Percentiles rank a stretch among this genome's conserved stretches.
phyloP scores from a whole-genome alignment of 2,888 invertebrate genomes.

The Leptopterna dolabrata region DNA sequence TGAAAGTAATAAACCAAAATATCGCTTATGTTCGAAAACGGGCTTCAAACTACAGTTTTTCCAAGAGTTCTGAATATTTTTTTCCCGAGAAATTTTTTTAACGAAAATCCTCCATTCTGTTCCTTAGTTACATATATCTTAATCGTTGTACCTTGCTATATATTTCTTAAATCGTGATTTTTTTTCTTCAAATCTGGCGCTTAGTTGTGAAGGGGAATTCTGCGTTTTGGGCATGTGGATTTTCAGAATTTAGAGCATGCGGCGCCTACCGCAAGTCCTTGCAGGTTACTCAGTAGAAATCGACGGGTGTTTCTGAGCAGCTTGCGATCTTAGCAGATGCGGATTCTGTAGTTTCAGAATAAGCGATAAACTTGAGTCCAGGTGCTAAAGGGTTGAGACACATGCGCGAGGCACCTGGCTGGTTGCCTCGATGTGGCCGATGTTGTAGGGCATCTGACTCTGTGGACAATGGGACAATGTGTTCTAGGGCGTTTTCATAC shows the following conservation, averaged over 20 bases:
- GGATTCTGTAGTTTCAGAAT: neutral
- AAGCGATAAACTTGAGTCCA: neutral
- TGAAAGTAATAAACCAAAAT: too few relatives aligned
- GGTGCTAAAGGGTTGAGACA: conserved; percentile 42
- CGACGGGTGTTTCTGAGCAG: neutral
- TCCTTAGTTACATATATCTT: too few relatives aligned
- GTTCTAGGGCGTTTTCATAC: neutral
- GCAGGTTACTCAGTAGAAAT: neutral
- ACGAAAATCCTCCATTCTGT: too few relatives aligned
- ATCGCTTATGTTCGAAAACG: too few relatives aligned
- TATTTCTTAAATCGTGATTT: too few relatives aligned
- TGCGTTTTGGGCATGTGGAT: too few relatives aligned
- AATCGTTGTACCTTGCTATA: too few relatives aligned
- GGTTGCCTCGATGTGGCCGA: neutral
- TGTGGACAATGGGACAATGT: neutral
- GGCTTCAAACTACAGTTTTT: too few relatives aligned
- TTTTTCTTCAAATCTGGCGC: too few relatives aligned
- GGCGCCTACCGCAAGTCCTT: neutral
- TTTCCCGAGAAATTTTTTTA: too few relatives aligned
- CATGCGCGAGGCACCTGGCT: conserved; percentile 30
- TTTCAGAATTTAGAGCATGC: neutral
- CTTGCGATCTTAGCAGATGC: neutral
- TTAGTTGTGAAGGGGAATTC: too few relatives aligned
- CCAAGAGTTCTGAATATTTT: too few relatives aligned
- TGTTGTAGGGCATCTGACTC: neutral